Percentiles rank a stretch among this genome's conserved stretches.
These are phyloP conservation scores for Nasonia longicornis DNA, from an alignment of 1,140 invertebrate species.

Conservation along the genomic window DNA sequence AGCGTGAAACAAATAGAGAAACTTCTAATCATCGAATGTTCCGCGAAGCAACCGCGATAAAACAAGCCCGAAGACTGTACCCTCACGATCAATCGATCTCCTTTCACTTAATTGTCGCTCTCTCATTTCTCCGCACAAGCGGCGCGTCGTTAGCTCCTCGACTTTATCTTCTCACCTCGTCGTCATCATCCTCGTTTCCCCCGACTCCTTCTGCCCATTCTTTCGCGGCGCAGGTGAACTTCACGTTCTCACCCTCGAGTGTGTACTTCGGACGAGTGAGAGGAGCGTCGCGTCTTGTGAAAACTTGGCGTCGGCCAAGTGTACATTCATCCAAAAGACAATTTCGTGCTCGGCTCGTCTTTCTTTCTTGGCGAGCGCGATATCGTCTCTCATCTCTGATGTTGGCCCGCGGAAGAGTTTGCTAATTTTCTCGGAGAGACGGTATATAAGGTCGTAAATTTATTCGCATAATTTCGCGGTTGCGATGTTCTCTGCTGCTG, in stretches of 20 bases:
- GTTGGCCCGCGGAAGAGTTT: background rate
- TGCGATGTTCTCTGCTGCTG: background rate
- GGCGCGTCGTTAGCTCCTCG: background rate
- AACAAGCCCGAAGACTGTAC: background rate
- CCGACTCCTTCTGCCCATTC: background rate
- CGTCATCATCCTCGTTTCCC: background rate
- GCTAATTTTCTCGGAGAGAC: background rate
- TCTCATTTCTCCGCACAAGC: background rate
- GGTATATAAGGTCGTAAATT: background rate
- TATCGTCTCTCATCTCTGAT: background rate
- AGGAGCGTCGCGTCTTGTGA: background rate
- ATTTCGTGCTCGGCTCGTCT: constrained; percentile 9
- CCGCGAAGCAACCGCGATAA: too few relatives aligned
- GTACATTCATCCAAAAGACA: constrained; percentile 26
- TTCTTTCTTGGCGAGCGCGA: background rate
- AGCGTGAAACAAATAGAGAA: too few relatives aligned
- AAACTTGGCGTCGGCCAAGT: constrained; percentile 18
- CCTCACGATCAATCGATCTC: constrained; percentile 17
- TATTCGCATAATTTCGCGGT: constrained; percentile 1
- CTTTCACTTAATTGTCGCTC: constrained; percentile 1
- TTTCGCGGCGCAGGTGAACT: constrained; percentile 11
- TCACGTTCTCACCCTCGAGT: constrained; percentile 26
- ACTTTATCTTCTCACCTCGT: constrained; percentile 3
- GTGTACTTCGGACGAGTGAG: constrained; percentile 9
- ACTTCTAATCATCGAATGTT: too few relatives aligned